These are phyloP conservation scores for Brachyalestes nurse DNA, from an alignment of 2,797 vertebrate genomes.

Conservation along the genomic window DNA sequence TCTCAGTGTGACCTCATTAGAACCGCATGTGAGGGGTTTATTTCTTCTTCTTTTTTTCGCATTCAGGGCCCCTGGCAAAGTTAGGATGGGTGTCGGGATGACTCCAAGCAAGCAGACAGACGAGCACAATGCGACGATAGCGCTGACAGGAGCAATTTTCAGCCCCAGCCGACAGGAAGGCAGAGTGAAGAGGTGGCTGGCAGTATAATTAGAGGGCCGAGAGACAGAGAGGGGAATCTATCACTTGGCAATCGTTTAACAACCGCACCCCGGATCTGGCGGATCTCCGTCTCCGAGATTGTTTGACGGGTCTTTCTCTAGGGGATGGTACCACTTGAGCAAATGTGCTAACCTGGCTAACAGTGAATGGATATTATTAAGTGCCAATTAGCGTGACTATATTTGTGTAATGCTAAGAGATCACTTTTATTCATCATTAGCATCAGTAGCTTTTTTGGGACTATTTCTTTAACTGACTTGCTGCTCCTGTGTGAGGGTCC, in stretches of 20 bases:
- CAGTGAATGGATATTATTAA: neutral
- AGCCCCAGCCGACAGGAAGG: slow-evolving; percentile 41
- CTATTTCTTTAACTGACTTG: slow-evolving; percentile 26
- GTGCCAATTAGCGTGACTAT: neutral
- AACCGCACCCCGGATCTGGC: slow-evolving; percentile 54
- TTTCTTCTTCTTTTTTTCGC: neutral
- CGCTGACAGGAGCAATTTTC: slow-evolving; percentile 58
- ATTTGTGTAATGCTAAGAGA: neutral
- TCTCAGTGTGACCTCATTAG: slow-evolving; percentile 37
- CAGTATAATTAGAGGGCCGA: slow-evolving; percentile 80
- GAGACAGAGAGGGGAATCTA: slow-evolving; percentile 63
- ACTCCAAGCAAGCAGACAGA: slow-evolving; percentile 30
- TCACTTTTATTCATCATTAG: neutral
- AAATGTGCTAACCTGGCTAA: neutral
- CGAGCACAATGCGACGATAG: slow-evolving; percentile 42
- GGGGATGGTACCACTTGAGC: slow-evolving; percentile 4
- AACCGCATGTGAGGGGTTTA: slow-evolving; percentile 28
- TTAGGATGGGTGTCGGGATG: slow-evolving; percentile 4
- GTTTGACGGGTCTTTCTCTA: slow-evolving; percentile 62
- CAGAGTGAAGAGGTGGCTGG: slow-evolving; percentile 48
- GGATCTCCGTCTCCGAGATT: slow-evolving; percentile 61
- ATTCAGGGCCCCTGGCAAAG: slow-evolving; percentile 2
- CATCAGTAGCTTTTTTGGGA: neutral
- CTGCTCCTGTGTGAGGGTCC: slow-evolving; percentile 37
- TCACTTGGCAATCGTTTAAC: slow-evolving; percentile 54